Evolutionary conservation across 2,888 invertebrate species (phyloP), one percentile per base, ranked within the genome.

Genomic region (Synergus laeviventris): DNA sequence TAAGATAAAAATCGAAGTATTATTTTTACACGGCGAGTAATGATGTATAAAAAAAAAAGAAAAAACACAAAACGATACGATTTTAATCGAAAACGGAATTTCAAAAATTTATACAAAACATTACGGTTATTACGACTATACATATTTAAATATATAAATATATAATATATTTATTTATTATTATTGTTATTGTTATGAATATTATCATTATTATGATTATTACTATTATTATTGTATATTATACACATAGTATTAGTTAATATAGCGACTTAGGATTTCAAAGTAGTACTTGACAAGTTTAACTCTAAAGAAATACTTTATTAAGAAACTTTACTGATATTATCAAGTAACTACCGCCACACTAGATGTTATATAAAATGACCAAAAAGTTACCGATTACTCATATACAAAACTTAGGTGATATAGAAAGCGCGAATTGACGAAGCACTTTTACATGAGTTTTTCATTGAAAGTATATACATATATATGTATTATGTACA

Each of bases 311-410:
- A 70, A 49, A 80, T 81, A 82, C 79, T 79, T 81, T 79, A 82
- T 79, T 82, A 82, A 82, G 78, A 76, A 64, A 81, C 79, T 81
- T 83, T 83, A 82, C 82, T 80, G 80, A 82, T 80, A 81, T 79
- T 83, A 82, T 80, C 80, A 77, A 82, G 77, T 78, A 81, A 81
- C 79, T 78, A 81, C 77, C 81, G 81, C 81, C 80, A 81, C 79
- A 82, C 79, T 89, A 88, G 88, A 87, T 88, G 86, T 89, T 89
- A 89, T 84, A 81, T 89, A 88, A 90, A 89, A 89, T 87, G 89
- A 90, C 90, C 90, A 90, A 90, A 66, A 83, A 85, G 85, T 84
- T 85, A 78, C 81, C 82, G 79, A 83, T 83, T 70, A 70, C 49
- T 82, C 80, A 74, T 83, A 77, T 81, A 78, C 78, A 81, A 82